Conservation (phyloP, 2,113 vertebrate genomes). For the Oryzias curvinotus region DNA sequence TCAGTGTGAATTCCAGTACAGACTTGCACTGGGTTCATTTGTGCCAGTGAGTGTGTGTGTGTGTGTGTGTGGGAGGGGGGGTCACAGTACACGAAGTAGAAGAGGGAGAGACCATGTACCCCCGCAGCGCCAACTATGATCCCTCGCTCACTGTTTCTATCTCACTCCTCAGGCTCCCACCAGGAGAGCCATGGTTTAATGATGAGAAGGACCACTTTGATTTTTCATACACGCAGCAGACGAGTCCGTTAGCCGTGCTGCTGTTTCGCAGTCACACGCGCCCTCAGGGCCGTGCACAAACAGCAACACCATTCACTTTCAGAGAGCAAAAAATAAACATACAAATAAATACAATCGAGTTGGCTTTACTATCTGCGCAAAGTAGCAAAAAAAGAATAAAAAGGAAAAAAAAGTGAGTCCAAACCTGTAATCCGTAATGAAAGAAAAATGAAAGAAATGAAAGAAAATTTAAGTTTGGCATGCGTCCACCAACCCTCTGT, state of each 20-base stretch:
- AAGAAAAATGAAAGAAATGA: too few relatives aligned
- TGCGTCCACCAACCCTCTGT: neutral
- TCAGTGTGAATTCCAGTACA: conserved; percentile 46
- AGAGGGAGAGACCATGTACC: conserved; percentile 70
- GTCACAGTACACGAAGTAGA: conserved; percentile 62
- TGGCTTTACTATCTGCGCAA: conserved; percentile 13
- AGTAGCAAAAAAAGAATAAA: conserved; percentile 16
- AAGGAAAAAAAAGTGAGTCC: conserved; percentile 3
- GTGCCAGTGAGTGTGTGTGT: conserved; percentile 39
- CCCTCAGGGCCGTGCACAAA: conserved; percentile 11
- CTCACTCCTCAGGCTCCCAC: conserved; percentile 65
- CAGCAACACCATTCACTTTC: conserved; percentile 5
- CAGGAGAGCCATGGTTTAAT: conserved; percentile 69
- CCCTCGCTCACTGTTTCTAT: conserved; percentile 56
- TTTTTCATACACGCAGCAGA: conserved; percentile 79
- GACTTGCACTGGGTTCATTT: conserved; percentile 43
- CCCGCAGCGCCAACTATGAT: conserved; percentile 76
- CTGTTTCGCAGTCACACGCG: conserved; percentile 49
- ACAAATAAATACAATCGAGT: conserved; percentile 15
- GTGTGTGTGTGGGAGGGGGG: conserved; percentile 53
- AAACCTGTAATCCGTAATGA: too few relatives aligned
- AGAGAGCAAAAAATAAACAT: conserved; percentile 23
- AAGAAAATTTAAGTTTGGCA: conserved; percentile 7
- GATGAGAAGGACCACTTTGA: conserved; percentile 83
- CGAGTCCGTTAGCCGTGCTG: conserved; percentile 55